Conservation (phyloP, 2,888 invertebrate species). For the Cryptops parisi region DNA sequence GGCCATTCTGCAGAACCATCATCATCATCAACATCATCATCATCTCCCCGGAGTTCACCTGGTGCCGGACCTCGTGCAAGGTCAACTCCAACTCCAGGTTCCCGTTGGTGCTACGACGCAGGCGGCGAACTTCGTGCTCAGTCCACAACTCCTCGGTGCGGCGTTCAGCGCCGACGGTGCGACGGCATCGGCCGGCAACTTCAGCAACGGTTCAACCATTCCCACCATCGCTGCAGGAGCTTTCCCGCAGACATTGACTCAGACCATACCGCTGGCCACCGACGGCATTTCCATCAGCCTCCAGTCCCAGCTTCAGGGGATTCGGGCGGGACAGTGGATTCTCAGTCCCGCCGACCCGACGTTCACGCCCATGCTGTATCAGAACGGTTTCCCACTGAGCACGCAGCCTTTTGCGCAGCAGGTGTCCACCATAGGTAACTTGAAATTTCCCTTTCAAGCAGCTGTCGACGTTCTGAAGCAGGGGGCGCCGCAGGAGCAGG, state of each 20-base stretch:
- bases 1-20: slow-evolving; percentile 4
- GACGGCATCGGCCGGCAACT: not conserved
- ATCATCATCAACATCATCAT: not conserved
- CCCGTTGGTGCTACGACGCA: slow-evolving; percentile 1
- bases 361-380: slow-evolving; percentile 11
- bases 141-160: slow-evolving; percentile 11
- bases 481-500: not conserved
- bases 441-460: slow-evolving; percentile 10
- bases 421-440: slow-evolving; percentile 5
- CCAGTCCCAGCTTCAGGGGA: slow-evolving; percentile 12
- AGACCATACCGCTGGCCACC: slow-evolving; percentile 4
- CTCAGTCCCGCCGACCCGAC: slow-evolving; percentile 7
- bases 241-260: slow-evolving; percentile 1
- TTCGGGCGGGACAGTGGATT: slow-evolving; percentile 8
- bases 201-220: slow-evolving; percentile 3
- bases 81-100: slow-evolving; percentile 12
- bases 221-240: not conserved
- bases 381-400: slow-evolving; percentile 4
- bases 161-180: slow-evolving; percentile 1
- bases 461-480: slow-evolving; percentile 5
- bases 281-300: slow-evolving; percentile 12
- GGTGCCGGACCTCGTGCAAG: slow-evolving; percentile 8
- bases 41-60: not conserved
- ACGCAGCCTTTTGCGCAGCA: slow-evolving; percentile 6
- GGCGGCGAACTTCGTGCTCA: slow-evolving; percentile 10